Percentiles rank a stretch among this genome's conserved stretches.
Conservation (phyloP, 2,888 invertebrate genomes). For the Epirrhoe tristata region DNA sequence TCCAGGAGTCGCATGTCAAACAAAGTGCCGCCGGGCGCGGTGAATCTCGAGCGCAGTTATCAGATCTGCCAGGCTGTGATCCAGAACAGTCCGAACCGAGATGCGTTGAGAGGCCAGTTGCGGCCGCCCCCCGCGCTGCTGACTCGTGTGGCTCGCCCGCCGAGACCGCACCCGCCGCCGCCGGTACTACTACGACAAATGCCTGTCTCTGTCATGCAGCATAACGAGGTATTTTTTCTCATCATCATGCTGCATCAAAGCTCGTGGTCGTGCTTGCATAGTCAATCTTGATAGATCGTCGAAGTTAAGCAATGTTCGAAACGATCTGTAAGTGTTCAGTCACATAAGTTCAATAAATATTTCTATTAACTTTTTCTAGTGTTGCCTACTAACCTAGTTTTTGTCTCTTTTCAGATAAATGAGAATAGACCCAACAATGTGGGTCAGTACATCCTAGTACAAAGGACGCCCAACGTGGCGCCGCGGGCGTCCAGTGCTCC, state of each 20-base stretch:
- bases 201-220: slow-evolving; percentile 86
- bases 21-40: slow-evolving; percentile 94
- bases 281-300: too few relatives aligned
- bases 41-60: slow-evolving; percentile 97
- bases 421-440: slow-evolving; percentile 87
- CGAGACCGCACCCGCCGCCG: slow-evolving; percentile 73
- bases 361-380: too few relatives aligned
- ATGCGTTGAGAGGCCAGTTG: slow-evolving; percentile 93
- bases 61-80: slow-evolving; percentile 97
- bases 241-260: background rate
- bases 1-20: slow-evolving; percentile 86
- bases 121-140: slow-evolving; percentile 94
- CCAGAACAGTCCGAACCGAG: slow-evolving; percentile 96
- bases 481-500: slow-evolving; percentile 95
- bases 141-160: slow-evolving; percentile 72
- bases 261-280: too few relatives aligned
- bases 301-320: too few relatives aligned
- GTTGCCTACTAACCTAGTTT: too few relatives aligned
- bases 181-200: slow-evolving; percentile 86
- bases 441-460: slow-evolving; percentile 93
- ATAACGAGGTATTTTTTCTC: slow-evolving; percentile 63
- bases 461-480: slow-evolving; percentile 89
- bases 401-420: slow-evolving; percentile 77
- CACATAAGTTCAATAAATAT: too few relatives aligned
- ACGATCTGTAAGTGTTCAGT: too few relatives aligned